A percentile compares a stretch with the other conserved stretches of the same genome.
phyloP scores from a whole-genome alignment of 2,797 vertebrate species.

The Kryptopterus vitreolus region DNA sequence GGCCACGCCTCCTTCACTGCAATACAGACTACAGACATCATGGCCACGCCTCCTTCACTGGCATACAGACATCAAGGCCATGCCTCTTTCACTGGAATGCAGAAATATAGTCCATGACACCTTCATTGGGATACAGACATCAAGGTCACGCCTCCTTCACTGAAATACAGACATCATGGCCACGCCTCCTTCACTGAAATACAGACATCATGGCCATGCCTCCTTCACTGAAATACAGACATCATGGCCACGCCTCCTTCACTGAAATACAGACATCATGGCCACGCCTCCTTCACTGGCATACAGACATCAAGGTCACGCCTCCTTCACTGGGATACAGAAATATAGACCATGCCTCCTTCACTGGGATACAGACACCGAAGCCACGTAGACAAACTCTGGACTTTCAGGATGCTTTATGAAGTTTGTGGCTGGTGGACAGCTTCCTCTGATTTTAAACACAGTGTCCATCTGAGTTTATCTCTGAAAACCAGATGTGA shows the following conservation, averaged over 20 bases:
- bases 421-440: background rate
- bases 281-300: too few relatives aligned
- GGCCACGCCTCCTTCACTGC: too few relatives aligned
- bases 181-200: background rate
- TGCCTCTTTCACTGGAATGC: too few relatives aligned
- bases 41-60: too few relatives aligned
- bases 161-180: background rate
- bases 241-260: background rate
- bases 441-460: background rate
- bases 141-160: background rate
- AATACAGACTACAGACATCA: too few relatives aligned
- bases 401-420: background rate
- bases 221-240: background rate
- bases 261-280: background rate
- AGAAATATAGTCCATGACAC: background rate
- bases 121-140: background rate
- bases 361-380: background rate
- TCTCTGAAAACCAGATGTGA: constrained; percentile 6
- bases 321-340: background rate
- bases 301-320: background rate
- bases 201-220: background rate
- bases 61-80: too few relatives aligned
- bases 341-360: background rate
- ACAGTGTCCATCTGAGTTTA: background rate
- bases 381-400: too few relatives aligned